These are phyloP conservation scores for Metellina segmentata DNA, from an alignment of 2,888 invertebrate genomes.

Conservation along the genomic window DNA sequence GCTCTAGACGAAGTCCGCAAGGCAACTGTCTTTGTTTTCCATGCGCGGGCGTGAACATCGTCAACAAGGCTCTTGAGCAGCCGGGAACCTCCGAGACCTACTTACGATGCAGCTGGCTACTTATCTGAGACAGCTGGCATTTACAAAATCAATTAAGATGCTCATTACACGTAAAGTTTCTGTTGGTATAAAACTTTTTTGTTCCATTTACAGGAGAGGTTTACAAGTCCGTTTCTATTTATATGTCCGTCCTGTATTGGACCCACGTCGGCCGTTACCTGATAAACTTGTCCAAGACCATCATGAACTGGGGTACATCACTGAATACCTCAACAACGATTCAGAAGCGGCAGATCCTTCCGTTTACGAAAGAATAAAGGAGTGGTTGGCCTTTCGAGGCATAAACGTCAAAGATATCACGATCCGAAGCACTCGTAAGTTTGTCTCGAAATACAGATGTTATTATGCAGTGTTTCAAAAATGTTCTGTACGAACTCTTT, in stretches of 20 bases:
- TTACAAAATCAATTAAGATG: too few relatives aligned
- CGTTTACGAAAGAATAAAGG: neutral
- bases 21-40: too few relatives aligned
- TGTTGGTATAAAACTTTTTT: neutral
- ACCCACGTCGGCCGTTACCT: neutral
- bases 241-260: neutral
- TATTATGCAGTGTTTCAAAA: neutral
- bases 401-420: slow-evolving; percentile 15
- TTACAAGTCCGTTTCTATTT: slow-evolving; percentile 47
- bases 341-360: neutral
- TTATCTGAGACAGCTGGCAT: too few relatives aligned
- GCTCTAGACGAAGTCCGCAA: too few relatives aligned
- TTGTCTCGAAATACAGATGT: neutral
- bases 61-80: too few relatives aligned
- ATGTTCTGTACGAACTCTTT: neutral
- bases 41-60: too few relatives aligned
- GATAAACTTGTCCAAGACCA: slow-evolving; percentile 14
- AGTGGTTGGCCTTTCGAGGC: slow-evolving; percentile 24
- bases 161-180: too few relatives aligned
- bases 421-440: slow-evolving; percentile 57
- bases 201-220: slow-evolving; percentile 31
- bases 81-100: too few relatives aligned
- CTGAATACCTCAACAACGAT: slow-evolving; percentile 46
- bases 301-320: neutral
- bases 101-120: too few relatives aligned